phyloP scores from a whole-genome alignment of 2,797 vertebrate genomes.

The Sebastiscus albofasciatus region DNA sequence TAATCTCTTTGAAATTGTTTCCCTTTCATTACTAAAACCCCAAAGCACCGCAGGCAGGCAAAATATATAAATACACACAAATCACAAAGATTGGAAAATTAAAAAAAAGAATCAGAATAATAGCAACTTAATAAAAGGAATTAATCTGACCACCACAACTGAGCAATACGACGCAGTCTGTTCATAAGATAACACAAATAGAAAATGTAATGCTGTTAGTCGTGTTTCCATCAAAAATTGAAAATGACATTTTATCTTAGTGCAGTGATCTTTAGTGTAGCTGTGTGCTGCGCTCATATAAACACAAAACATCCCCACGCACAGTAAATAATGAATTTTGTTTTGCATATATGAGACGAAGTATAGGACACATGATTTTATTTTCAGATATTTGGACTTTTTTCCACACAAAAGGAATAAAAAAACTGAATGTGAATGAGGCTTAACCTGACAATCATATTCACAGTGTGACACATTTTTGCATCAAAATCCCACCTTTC shows the following conservation, averaged over 20 bases:
- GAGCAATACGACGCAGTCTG: neutral
- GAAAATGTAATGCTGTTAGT: constrained; percentile 7
- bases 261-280: neutral
- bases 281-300: neutral
- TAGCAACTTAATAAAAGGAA: constrained; percentile 45
- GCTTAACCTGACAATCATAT: neutral
- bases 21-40: constrained; percentile 75
- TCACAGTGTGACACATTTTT: constrained; percentile 3
- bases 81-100: constrained; percentile 61
- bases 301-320: neutral
- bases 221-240: neutral
- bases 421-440: neutral
- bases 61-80: constrained; percentile 56
- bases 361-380: neutral
- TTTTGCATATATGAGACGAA: neutral
- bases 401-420: neutral
- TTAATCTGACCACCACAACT: constrained; percentile 31
- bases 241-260: constrained; percentile 4
- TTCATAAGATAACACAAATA: constrained; percentile 34
- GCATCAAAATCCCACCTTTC: neutral
- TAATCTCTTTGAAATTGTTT: constrained; percentile 80
- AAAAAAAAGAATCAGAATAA: constrained; percentile 56
- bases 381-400: neutral
- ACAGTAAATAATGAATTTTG: neutral
- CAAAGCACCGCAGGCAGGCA: constrained; percentile 53